Conservation (phyloP, 1,140 invertebrate genomes). For the Ips nitidus region DNA sequence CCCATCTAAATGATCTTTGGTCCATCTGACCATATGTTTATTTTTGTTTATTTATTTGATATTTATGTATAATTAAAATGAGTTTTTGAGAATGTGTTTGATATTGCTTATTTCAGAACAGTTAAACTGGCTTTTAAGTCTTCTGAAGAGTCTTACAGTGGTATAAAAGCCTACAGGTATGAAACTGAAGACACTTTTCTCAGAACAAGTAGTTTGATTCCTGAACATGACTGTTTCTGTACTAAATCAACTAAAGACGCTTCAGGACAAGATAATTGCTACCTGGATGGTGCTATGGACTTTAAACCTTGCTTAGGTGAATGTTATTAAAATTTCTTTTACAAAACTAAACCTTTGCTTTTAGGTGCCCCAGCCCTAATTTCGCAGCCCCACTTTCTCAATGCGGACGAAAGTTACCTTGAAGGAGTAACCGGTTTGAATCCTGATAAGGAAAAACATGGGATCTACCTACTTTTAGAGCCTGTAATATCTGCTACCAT, state of each 20-base stretch:
- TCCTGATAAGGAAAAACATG: constrained; percentile 38
- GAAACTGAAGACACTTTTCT: constrained; percentile 29
- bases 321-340: constrained; percentile 6
- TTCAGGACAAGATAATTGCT: constrained; percentile 37
- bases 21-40: not conserved
- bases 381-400: constrained; percentile 45
- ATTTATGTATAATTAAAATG: not conserved
- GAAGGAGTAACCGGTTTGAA: constrained; percentile 31
- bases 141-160: constrained; percentile 33
- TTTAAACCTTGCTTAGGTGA: constrained; percentile 43
- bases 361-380: constrained; percentile 41
- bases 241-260: constrained; percentile 35
- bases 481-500: constrained; percentile 38
- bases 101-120: constrained; percentile 35
- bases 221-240: constrained; percentile 44
- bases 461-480: constrained; percentile 39
- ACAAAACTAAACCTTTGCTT: constrained; percentile 29
- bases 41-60: not conserved
- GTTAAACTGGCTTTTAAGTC: constrained; percentile 31
- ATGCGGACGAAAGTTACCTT: constrained; percentile 40
- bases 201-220: constrained; percentile 11
- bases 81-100: not conserved
- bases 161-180: constrained; percentile 39
- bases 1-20: not conserved
- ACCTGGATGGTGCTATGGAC: constrained; percentile 42